Conservation (phyloP, 2,797 vertebrate species). For the Pipistrellus pygmaeus region DNA sequence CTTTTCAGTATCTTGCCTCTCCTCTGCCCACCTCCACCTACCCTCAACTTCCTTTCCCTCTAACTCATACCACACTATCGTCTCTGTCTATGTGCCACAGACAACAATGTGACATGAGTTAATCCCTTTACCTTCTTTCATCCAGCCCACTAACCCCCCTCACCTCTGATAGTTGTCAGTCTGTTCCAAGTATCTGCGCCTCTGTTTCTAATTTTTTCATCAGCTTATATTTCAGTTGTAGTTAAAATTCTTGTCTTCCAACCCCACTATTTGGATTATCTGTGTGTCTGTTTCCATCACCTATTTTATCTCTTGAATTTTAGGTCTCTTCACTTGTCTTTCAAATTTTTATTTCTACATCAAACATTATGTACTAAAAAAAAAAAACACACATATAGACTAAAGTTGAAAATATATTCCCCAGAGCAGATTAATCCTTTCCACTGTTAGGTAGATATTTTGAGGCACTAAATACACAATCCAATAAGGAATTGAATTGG, state of each 20-base stretch:
- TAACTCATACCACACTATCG: no score
- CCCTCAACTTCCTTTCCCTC: no score
- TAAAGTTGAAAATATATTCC: not conserved
- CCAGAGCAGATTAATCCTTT: not conserved
- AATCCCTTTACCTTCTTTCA: no score
- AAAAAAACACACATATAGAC: not conserved
- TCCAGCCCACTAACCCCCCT: no score
- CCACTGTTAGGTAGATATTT: not conserved
- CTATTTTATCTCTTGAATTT: conserved; percentile 7
- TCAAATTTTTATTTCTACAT: conserved; percentile 18
- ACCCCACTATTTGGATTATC: not conserved
- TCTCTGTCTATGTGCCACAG: no score
- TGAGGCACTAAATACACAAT: not conserved
- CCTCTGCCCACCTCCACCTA: no score
- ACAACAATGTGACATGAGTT: no score
- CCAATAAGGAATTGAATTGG: not conserved
- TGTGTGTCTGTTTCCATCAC: not conserved
- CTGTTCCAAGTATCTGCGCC: not conserved
- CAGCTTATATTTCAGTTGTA: not conserved
- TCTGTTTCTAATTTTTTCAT: not conserved
- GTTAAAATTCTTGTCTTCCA: not conserved
- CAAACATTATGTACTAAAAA: not conserved
- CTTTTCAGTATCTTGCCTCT: no score
- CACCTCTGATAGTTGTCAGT: no score
- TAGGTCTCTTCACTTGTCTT: not conserved